A percentile compares a stretch with the other conserved stretches of the same genome.
Evolutionary conservation across 2,113 vertebrate genomes (phyloP).

Genomic region (Coregonus clupeaformis): DNA sequence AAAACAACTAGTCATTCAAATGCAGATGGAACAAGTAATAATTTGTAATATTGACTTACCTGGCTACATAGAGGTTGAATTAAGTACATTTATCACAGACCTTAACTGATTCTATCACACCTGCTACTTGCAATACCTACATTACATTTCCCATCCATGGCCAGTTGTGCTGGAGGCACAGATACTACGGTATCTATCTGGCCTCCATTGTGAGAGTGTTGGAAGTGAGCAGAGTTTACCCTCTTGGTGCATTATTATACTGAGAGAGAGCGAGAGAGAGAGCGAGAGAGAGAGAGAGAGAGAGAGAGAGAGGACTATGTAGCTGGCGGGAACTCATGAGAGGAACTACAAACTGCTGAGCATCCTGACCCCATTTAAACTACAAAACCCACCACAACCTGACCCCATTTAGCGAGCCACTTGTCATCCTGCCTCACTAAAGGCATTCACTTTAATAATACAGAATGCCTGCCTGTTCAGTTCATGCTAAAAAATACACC

Average conservation of each 20-base stretch:
- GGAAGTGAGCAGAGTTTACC: slow-evolving; percentile 7
- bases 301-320: not conserved
- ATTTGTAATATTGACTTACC: no score
- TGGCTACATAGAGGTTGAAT: no score
- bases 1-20: no score
- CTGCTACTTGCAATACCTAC: not conserved
- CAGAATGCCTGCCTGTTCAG: not conserved
- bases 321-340: slow-evolving; percentile 21
- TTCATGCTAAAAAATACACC: not conserved
- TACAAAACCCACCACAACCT: slow-evolving; percentile 23
- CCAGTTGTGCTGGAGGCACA: slow-evolving; percentile 10
- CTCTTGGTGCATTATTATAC: slow-evolving; percentile 23
- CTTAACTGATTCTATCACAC: no score
- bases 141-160: not conserved
- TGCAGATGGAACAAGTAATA: no score
- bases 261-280: not conserved
- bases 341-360: slow-evolving; percentile 16
- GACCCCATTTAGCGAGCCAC: slow-evolving; percentile 39
- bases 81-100: no score
- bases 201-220: slow-evolving; percentile 26
- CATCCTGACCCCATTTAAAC: slow-evolving; percentile 34
- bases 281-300: no score
- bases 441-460: slow-evolving; percentile 1
- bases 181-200: slow-evolving; percentile 10
- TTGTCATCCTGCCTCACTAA: slow-evolving; percentile 14